Conservation (phyloP, 2,888 invertebrate genomes). For the Penaeus monodon region DNA sequence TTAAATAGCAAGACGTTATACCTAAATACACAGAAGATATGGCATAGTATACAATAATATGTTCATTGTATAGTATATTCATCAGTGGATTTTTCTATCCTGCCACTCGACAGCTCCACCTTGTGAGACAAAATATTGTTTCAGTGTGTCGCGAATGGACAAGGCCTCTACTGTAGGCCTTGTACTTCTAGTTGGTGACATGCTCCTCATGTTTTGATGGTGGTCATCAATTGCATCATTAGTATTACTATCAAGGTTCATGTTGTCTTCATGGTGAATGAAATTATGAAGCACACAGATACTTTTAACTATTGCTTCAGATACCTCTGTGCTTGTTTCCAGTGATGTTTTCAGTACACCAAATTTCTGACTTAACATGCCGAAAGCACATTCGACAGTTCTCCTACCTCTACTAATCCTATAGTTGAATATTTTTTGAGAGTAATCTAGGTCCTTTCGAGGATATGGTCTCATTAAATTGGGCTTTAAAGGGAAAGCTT, state of each 20-base stretch:
- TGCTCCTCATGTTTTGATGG: too few relatives aligned
- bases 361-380: constrained; percentile 43
- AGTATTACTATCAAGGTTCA: too few relatives aligned
- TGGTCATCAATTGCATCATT: too few relatives aligned
- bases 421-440: constrained; percentile 55
- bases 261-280: constrained; percentile 19
- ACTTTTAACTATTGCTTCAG: too few relatives aligned
- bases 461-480: constrained; percentile 53
- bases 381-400: constrained; percentile 47
- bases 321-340: constrained; percentile 45
- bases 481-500: constrained; percentile 46
- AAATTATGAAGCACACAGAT: constrained; percentile 55
- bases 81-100: too few relatives aligned
- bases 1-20: too few relatives aligned
- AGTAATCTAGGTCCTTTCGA: constrained; percentile 58
- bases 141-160: constrained; percentile 47
- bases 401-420: constrained; percentile 51
- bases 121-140: constrained; percentile 53
- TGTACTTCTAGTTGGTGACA: too few relatives aligned
- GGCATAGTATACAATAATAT: too few relatives aligned
- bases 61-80: too few relatives aligned
- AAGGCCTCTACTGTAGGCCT: too few relatives aligned
- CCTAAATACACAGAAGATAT: too few relatives aligned
- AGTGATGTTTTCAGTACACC: constrained; percentile 45
- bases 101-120: constrained; percentile 55